Percentiles rank a stretch among this genome's conserved stretches.
Evolutionary conservation across 2,888 invertebrate species (phyloP).

Genomic region (Aleiodes testaceus): DNA sequence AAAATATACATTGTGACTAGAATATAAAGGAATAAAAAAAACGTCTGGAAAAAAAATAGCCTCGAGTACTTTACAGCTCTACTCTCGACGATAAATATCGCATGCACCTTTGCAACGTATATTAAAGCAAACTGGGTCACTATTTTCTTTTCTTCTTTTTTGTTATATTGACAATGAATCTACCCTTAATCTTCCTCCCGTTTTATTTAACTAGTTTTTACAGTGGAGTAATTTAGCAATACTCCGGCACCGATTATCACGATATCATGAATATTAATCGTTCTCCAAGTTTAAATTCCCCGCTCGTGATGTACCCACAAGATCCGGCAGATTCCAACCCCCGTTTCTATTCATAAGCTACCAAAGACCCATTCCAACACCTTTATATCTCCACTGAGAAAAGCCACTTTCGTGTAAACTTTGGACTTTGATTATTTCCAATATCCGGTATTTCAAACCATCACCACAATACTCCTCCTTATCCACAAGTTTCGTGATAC

Average conservation of each 20-base stretch:
- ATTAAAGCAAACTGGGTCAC: conserved; percentile 37
- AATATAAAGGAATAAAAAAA: conserved; percentile 3
- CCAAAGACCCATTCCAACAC: not conserved
- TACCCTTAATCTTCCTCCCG: not conserved
- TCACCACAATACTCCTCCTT: conserved; percentile 7
- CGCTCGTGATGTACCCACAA: conserved; percentile 36
- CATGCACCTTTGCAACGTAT: not conserved
- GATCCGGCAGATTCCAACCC: conserved; percentile 24
- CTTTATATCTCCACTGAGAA: conserved; percentile 22
- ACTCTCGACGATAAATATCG: not conserved
- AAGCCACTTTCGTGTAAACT: conserved; percentile 36
- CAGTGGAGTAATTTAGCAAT: conserved; percentile 31
- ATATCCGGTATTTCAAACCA: conserved; percentile 34
- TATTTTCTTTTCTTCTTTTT: conserved; percentile 34
- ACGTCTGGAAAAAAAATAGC: not conserved
- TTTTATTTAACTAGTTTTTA: conserved; percentile 5
- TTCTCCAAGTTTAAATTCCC: conserved; percentile 32
- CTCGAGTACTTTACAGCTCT: not conserved
- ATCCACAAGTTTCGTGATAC: conserved; percentile 9
- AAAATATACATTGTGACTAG: not conserved
- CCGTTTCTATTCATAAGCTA: conserved; percentile 46
- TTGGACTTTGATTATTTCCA: conserved; percentile 43
- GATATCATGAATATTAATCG: conserved; percentile 46
- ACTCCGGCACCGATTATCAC: conserved; percentile 34
- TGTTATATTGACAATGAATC: not conserved